Percentiles rank a stretch among this genome's conserved stretches.
These are phyloP conservation scores for Germaria angustata DNA, from an alignment of 2,888 invertebrate species.

Conservation along the genomic window DNA sequence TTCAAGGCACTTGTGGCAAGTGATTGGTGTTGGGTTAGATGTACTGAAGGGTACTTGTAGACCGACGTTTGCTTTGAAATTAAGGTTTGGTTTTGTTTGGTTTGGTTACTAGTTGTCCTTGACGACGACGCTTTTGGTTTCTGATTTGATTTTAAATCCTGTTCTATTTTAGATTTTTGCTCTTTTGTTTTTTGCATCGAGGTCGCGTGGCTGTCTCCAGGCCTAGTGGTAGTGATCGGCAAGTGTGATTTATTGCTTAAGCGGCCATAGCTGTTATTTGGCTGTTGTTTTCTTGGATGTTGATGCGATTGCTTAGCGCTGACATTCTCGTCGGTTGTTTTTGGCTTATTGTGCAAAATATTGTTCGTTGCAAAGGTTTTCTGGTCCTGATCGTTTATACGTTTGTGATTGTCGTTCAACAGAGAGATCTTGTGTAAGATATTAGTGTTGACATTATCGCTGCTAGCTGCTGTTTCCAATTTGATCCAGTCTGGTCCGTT, in stretches of 20 bases:
- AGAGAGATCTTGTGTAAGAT: neutral
- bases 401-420: neutral
- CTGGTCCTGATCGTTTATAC: neutral
- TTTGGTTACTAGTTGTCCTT: too few relatives aligned
- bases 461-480: neutral
- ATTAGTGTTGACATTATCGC: too few relatives aligned
- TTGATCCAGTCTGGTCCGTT: neutral
- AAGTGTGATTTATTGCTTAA: neutral
- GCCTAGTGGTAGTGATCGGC: neutral
- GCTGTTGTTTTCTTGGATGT: conserved; percentile 4
- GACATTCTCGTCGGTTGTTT: too few relatives aligned
- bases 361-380: conserved; percentile 5
- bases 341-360: neutral
- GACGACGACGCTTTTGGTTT: too few relatives aligned
- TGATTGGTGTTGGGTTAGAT: neutral
- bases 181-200: neutral
- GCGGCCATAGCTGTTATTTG: neutral
- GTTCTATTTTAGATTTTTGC: neutral
- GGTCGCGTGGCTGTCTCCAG: neutral
- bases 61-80: neutral
- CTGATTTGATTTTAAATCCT: neutral
- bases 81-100: too few relatives aligned
- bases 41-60: neutral
- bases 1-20: neutral
- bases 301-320: too few relatives aligned